These are phyloP conservation scores for Gymnocephalus cernua DNA, from an alignment of 2,113 vertebrate species.

Conservation along the genomic window DNA sequence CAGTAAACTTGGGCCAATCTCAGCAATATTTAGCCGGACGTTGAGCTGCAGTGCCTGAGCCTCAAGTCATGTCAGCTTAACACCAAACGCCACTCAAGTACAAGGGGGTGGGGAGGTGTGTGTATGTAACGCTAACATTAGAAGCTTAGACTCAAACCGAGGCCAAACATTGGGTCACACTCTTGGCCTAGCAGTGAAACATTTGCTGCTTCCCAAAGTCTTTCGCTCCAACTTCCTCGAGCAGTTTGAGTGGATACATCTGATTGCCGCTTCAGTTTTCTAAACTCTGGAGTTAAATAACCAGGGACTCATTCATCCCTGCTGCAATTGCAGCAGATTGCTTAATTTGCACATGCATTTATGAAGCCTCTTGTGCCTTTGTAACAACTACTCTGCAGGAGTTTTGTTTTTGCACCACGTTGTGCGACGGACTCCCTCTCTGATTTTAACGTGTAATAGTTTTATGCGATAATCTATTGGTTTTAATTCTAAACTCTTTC, in stretches of 20 bases:
- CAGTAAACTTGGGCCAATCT: constrained; percentile 82
- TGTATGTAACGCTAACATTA: constrained; percentile 13
- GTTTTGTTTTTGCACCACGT: neutral
- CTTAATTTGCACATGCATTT: constrained; percentile 16
- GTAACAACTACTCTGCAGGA: neutral
- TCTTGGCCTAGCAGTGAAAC: constrained; percentile 34
- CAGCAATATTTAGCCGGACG: constrained; percentile 81
- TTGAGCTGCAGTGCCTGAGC: constrained; percentile 77
- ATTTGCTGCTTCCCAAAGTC: constrained; percentile 44
- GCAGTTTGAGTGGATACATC: constrained; percentile 17
- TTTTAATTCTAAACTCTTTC: constrained; percentile 23
- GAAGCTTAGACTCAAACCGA: constrained; percentile 32
- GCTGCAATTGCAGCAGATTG: constrained; percentile 27
- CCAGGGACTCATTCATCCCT: neutral
- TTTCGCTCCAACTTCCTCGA: constrained; percentile 23
- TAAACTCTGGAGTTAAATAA: constrained; percentile 18
- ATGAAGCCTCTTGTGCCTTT: neutral
- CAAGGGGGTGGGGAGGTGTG: constrained; percentile 20
- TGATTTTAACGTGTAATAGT: neutral
- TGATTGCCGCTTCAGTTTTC: neutral
- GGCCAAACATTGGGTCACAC: constrained; percentile 56
- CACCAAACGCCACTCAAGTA: constrained; percentile 61
- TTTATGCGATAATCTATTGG: constrained; percentile 20
- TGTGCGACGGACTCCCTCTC: neutral
- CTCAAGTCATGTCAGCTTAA: constrained; percentile 76